These are phyloP conservation scores for Drosophila kikkawai DNA, from an alignment of 1,140 invertebrate genomes.

Conservation along the genomic window DNA sequence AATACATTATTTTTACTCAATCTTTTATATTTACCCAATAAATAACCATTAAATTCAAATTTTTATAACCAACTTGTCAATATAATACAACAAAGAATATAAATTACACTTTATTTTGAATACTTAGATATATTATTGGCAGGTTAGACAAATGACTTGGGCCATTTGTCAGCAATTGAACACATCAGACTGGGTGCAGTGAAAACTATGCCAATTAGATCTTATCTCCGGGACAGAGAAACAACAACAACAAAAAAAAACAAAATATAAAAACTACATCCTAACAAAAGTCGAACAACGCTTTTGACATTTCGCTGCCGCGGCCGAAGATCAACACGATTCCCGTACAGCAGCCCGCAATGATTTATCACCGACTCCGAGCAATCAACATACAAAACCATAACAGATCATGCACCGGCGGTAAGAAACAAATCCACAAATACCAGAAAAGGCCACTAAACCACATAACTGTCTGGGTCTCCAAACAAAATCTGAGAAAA, in stretches of 20 bases:
- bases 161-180: conserved; percentile 51
- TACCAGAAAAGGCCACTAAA: conserved; percentile 57
- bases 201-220: conserved; percentile 54
- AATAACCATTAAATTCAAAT: not conserved
- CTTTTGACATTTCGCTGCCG: conserved; percentile 54
- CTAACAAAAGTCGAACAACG: conserved; percentile 41
- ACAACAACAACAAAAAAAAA: conserved; percentile 19
- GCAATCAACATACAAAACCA: conserved; percentile 67
- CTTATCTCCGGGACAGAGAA: conserved; percentile 36
- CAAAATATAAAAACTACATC: conserved; percentile 3
- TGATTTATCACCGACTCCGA: conserved; percentile 66
- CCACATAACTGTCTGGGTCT: conserved; percentile 64
- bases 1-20: not conserved
- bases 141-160: conserved; percentile 32
- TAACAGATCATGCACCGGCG: conserved; percentile 59
- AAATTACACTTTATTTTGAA: not conserved
- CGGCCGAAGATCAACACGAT: conserved; percentile 62
- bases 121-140: conserved; percentile 22
- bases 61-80: not conserved
- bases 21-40: not conserved
- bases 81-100: not conserved
- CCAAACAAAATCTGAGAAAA: conserved; percentile 42
- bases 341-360: conserved; percentile 52
- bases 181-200: conserved; percentile 40
- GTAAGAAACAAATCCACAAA: conserved; percentile 49